Evolutionary conservation across 1,140 invertebrate genomes (phyloP), one percentile per base, ranked within the genome.

Genomic region (Dysdera silvatica): DNA sequence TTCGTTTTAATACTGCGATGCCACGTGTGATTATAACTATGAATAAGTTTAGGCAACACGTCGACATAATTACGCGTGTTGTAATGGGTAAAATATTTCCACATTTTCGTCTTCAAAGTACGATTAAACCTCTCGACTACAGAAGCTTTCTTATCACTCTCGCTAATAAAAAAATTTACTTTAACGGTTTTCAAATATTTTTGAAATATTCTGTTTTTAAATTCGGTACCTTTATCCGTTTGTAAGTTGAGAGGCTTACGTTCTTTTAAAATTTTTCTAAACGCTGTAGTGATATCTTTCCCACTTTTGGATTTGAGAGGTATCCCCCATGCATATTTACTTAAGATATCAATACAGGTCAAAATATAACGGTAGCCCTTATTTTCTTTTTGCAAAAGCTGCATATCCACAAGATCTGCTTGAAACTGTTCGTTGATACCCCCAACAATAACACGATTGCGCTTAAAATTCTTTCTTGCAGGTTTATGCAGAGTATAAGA

Each of bases 101-200:
- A 80, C 66, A 80, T 72, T 68, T 72, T 75, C 20, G 57, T 66
- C 73, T 79, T 80, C 47, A 81, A 59, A 29, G 76, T 80, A 63
- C 74, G 63, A 69, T 78, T 78, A 53, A 78, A 76, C 56, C 78
- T 48, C 71, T 80, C 79, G 43, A 74, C 72, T 47, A 78, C 72
- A 18, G 73, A 71, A 18, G 76, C 76, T 72, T 81, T 82, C 37
- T 73, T 72, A 37, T 68, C 68, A 55, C 68, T 73, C 70, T 71
- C 76, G 23, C 76, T 77, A 4, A 68, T 75, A 68, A 77, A 80
- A 62, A 77, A 69, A 66, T 78, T 73, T 41, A 80, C 76, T 23
- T 70, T 64, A 71, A 71, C 26, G 73, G 56, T 24, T 58, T 67
- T 63, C 68, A 77, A 65, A 33, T 74, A 53, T 26, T 43, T 35